Conservation (phyloP, 2,113 vertebrate genomes). For the Chaetops frenatus region DNA sequence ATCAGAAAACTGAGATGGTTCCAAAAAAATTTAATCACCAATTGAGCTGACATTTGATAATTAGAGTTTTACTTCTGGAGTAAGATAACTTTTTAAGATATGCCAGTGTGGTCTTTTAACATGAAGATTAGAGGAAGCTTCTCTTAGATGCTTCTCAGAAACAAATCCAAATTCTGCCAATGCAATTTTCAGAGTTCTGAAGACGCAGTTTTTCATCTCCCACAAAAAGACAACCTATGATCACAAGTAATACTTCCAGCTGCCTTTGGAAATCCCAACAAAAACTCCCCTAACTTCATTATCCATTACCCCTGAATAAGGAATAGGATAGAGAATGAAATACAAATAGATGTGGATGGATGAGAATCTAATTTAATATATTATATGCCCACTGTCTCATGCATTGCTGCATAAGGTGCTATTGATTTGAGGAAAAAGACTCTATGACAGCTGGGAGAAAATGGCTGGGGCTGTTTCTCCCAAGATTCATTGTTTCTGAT, state of each 20-base stretch:
- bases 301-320: neutral
- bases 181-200: neutral
- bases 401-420: neutral
- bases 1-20: neutral
- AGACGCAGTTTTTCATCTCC: neutral
- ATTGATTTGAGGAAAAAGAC: conserved; percentile 28
- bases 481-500: conserved; percentile 8
- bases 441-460: neutral
- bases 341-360: conserved; percentile 10
- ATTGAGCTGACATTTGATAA: neutral
- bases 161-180: neutral
- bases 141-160: neutral
- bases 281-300: neutral
- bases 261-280: neutral
- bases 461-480: neutral
- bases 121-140: neutral
- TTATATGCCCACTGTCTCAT: conserved; percentile 38
- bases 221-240: neutral
- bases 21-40: neutral
- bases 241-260: neutral
- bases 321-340: neutral
- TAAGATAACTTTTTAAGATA: neutral
- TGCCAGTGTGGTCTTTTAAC: neutral
- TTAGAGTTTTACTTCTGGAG: neutral
- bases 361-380: conserved; percentile 41